Percentiles rank a stretch among this genome's conserved stretches.
Conservation (phyloP, 2,888 invertebrate species). For the Pyrochroa serraticornis region DNA sequence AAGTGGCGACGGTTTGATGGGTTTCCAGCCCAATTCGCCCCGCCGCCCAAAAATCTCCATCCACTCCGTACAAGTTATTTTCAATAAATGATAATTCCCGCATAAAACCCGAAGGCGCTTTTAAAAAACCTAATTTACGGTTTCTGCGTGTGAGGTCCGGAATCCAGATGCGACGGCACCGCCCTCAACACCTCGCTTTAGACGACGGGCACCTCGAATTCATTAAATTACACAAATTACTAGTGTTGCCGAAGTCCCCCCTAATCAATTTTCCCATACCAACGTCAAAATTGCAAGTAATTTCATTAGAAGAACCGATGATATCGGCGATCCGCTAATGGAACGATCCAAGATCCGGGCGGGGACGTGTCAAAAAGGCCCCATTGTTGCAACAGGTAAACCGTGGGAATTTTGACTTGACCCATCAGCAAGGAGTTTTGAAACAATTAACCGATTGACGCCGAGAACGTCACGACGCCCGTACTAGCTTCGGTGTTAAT, state of each 20-base stretch:
- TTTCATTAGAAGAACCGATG: conserved; percentile 11
- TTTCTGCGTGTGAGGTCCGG: conserved; percentile 34
- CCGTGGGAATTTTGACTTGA: conserved; percentile 16
- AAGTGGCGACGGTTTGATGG: too few relatives aligned
- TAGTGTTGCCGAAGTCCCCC: conserved; percentile 7
- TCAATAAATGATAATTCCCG: conserved; percentile 26
- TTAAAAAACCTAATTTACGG: conserved; percentile 33
- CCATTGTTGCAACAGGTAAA: conserved; percentile 36
- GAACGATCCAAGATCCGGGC: conserved; percentile 45
- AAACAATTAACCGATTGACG: background rate
- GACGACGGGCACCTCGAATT: conserved; percentile 23
- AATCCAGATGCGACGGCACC: conserved; percentile 26
- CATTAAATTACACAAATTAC: conserved; percentile 24
- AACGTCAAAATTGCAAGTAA: conserved; percentile 12
- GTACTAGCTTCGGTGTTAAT: background rate
- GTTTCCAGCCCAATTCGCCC: too few relatives aligned
- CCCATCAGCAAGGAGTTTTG: background rate
- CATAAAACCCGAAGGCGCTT: conserved; percentile 29
- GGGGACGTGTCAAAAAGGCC: conserved; percentile 51
- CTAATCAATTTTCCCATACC: conserved; percentile 16
- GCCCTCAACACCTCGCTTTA: conserved; percentile 32
- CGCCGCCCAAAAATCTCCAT: background rate
- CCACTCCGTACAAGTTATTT: conserved; percentile 9
- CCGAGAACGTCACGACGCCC: background rate
- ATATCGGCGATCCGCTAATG: conserved; percentile 37